These are phyloP conservation scores for Vireo altiloquus DNA, from an alignment of 2,113 vertebrate species.

Conservation along the genomic window DNA sequence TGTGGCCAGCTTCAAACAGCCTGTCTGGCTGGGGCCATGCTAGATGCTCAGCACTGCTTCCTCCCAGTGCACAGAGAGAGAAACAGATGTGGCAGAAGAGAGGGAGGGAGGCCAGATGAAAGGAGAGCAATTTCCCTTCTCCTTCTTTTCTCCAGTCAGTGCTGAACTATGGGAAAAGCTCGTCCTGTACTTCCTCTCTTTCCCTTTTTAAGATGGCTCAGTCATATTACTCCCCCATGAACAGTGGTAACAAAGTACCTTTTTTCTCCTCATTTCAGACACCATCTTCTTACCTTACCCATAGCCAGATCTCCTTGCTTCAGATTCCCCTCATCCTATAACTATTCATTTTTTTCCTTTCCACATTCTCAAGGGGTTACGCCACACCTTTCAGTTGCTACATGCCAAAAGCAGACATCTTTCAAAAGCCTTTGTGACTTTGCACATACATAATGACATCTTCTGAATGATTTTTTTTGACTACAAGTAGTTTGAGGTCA, in stretches of 20 bases:
- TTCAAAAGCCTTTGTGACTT: neutral
- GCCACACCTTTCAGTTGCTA: neutral
- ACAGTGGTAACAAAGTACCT: neutral
- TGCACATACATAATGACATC: neutral
- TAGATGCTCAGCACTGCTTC: neutral
- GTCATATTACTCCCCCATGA: neutral
- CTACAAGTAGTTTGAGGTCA: neutral
- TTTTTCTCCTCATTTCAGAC: neutral
- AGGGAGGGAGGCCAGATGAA: neutral
- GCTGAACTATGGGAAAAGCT: neutral
- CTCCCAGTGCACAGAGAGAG: neutral
- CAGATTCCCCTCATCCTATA: neutral
- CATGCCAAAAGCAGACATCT: neutral
- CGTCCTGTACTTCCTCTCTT: neutral
- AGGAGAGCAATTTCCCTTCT: neutral
- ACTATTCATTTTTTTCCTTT: neutral
- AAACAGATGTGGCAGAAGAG: neutral
- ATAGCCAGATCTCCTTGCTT: neutral
- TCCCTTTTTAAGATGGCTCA: neutral
- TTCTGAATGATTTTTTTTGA: neutral
- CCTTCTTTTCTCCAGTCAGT: neutral
- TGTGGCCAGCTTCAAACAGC: fast-evolving
- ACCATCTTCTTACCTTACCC: neutral
- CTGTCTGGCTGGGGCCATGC: neutral
- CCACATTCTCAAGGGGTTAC: neutral